These are phyloP conservation scores for Xanthorhoe designata DNA, from an alignment of 2,888 invertebrate species.

Conservation along the genomic window DNA sequence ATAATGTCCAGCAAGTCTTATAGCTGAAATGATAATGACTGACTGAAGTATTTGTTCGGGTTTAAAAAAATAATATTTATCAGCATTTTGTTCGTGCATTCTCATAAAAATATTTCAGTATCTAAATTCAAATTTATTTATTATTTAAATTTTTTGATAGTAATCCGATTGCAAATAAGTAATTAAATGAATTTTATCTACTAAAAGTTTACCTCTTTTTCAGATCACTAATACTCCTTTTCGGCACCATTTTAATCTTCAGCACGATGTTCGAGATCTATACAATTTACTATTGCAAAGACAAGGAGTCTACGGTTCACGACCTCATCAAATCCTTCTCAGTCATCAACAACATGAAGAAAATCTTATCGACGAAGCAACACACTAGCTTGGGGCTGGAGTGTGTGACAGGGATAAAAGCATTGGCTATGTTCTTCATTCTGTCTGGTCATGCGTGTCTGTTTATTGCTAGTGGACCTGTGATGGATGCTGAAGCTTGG, in stretches of 20 bases:
- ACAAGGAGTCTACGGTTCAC: slow-evolving; percentile 59
- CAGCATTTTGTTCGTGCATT: too few relatives aligned
- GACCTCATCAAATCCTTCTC: slow-evolving; percentile 84
- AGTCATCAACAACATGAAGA: slow-evolving; percentile 84
- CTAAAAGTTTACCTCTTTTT: slow-evolving; percentile 42
- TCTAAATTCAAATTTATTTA: too few relatives aligned
- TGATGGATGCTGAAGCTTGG: slow-evolving; percentile 88
- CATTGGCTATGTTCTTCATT: slow-evolving; percentile 88
- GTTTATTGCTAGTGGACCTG: slow-evolving; percentile 88
- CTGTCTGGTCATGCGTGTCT: slow-evolving; percentile 88
- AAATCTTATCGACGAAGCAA: slow-evolving; percentile 85
- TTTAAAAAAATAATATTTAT: too few relatives aligned
- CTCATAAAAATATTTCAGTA: too few relatives aligned
- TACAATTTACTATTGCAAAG: slow-evolving; percentile 58
- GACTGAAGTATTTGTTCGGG: too few relatives aligned
- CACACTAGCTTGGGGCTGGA: slow-evolving; percentile 87
- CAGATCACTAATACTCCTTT: slow-evolving; percentile 79
- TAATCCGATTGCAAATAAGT: too few relatives aligned
- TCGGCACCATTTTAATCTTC: slow-evolving; percentile 70
- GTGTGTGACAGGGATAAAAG: slow-evolving; percentile 88
- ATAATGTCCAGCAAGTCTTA: too few relatives aligned
- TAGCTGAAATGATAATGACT: too few relatives aligned
- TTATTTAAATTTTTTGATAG: too few relatives aligned
- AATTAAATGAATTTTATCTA: too few relatives aligned
- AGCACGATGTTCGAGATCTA: slow-evolving; percentile 82